Evolutionary conservation across 2,113 vertebrate species (phyloP).

Genomic region (Loxodonta africana): DNA sequence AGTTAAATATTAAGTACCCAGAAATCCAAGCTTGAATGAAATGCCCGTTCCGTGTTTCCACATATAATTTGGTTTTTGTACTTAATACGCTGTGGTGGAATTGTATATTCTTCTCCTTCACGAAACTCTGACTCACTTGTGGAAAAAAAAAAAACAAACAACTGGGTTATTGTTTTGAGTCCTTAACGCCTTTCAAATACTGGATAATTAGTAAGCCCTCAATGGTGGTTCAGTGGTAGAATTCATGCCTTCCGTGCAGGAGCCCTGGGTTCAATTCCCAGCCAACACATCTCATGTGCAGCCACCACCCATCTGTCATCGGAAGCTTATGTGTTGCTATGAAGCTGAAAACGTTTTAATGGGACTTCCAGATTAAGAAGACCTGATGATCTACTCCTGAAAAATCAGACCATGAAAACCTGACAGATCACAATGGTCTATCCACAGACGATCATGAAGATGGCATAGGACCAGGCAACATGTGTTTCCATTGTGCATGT

Average conservation of each 20-base stretch:
- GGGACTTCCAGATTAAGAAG: background rate
- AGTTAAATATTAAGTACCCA: background rate
- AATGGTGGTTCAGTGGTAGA: background rate
- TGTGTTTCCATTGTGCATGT: background rate
- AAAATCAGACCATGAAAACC: background rate
- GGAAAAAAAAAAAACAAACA: background rate
- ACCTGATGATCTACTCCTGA: background rate
- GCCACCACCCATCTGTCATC: background rate
- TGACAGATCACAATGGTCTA: background rate
- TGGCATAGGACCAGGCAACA: background rate
- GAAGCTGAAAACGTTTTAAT: background rate
- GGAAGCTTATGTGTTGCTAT: background rate
- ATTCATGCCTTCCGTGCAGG: background rate
- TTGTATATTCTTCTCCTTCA: background rate
- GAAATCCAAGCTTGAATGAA: background rate
- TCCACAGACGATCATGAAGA: background rate
- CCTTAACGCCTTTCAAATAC: background rate
- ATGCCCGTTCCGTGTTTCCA: background rate
- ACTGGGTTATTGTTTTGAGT: background rate
- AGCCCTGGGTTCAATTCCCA: background rate
- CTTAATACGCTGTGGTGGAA: background rate
- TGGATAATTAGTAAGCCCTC: background rate
- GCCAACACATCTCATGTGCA: background rate
- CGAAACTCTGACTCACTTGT: background rate
- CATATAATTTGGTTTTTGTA: background rate